Evolutionary conservation across 2,888 invertebrate species (phyloP), one percentile per base, ranked within the genome.

Genomic region (Podotricha telesiphe): DNA sequence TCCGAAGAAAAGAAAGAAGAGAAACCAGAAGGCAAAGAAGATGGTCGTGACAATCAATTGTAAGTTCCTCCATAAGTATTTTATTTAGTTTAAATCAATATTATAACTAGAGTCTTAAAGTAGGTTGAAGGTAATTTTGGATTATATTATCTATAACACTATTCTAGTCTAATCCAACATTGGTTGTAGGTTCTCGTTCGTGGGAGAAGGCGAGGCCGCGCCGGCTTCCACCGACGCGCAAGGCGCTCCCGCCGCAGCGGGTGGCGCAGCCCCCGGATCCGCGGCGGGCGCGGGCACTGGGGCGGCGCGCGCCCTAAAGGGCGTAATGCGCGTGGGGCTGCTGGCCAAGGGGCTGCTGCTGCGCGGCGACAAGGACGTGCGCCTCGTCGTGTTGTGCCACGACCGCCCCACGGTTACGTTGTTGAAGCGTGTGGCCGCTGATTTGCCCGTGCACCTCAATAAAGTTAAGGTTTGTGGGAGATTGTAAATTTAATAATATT

Each of bases 261-360:
- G 68, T 51, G 70, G 50, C 68, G 47, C 75, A 42, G 66, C 75
- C 95, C 8, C 67, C 53, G 20, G 8, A 4, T 99, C 70, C 45
- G n/a, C 4, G 63, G 76, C 95, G 99, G 95, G 97, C 55, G 68
- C 69, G 67, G 72, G 65, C 93, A 91, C 69, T 91, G 93, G 77
- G 58, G 93, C 76, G 58, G 77, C 68, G 76, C 95, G 99, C 72
- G 95, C 97, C 76, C 93, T 99, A 56, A 98, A 98, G 87, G 99
- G 99, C 70, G 99, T 99, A 37, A 98, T 99, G 98, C 95, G 99
- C 74, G 98, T 99, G 56, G 99, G 99, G 65, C 96, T 97, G 82
- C 86, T 92, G 72, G 92, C 91, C 82, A 90, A 91, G 86, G 97
- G 98, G 50, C 94, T 99, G 72, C 94, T 99, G 80, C 94, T 99